Evolutionary conservation across 2,113 vertebrate genomes (phyloP).

Genomic region (Scytalopus superciliaris): DNA sequence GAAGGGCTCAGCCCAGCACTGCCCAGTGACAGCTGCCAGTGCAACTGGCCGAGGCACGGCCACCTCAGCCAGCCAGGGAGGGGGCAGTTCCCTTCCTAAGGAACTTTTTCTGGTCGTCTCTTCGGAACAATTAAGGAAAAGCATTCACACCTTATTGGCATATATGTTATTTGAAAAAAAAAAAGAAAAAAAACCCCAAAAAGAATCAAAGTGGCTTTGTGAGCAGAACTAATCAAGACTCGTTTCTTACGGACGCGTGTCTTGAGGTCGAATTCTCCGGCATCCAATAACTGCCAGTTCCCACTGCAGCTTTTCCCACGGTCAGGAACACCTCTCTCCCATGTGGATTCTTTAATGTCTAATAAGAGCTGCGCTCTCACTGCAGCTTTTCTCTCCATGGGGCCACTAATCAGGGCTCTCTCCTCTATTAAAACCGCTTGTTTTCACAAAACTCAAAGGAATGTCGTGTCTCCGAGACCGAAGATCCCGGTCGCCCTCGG

Average conservation of each 20-base stretch:
- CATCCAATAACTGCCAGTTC: constrained; percentile 52
- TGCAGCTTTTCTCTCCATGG: constrained; percentile 64
- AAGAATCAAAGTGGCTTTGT: not conserved
- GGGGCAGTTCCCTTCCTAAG: not conserved
- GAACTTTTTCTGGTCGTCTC: not conserved
- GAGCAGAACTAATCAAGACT: constrained; percentile 45
- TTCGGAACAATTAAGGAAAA: not conserved
- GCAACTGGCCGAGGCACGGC: accelerated
- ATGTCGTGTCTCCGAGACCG: not conserved
- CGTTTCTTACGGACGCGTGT: constrained; percentile 33
- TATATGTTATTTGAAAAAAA: not conserved
- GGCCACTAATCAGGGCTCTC: constrained; percentile 56
- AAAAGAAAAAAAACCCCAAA: not conserved
- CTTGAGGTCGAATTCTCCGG: constrained; percentile 49
- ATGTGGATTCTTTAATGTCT: constrained; percentile 69
- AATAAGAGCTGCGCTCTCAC: constrained; percentile 47
- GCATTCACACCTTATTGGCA: not conserved
- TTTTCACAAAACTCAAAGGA: constrained; percentile 41
- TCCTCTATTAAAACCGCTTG: constrained; percentile 39
- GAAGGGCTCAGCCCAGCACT: not conserved
- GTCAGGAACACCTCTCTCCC: constrained; percentile 66
- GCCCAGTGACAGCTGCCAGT: not conserved
- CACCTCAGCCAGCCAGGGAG: not conserved
- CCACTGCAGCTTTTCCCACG: constrained; percentile 68
- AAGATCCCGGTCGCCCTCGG: not conserved